Evolutionary conservation across 2,888 invertebrate genomes (phyloP), one percentile per base, ranked within the genome.

Genomic region (Thalpophila matura): DNA sequence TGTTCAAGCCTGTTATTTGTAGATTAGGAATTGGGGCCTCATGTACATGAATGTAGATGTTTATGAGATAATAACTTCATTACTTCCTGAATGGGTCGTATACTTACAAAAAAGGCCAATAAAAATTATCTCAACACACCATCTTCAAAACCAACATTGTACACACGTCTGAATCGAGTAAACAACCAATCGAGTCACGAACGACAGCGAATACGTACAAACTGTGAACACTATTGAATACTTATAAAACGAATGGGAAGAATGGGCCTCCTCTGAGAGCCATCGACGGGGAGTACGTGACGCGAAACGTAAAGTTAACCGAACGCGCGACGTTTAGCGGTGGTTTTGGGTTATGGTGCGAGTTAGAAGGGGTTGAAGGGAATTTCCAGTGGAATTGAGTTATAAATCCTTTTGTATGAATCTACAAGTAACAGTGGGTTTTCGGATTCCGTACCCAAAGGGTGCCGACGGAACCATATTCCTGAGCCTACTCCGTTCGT

Each of bases 211-310:
- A 78, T 79, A 76, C 73, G 81, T 80, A 87, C 86, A 85, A 86
- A 85, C 83, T 82, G 84, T 83, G 86, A 84, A 85, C 85, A 88
- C 86, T 87, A 87, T 87, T 88, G 86, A 87, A 90, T 88, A 87
- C 86, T 89, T 88, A 88, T 82, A 85, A 86, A 87, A 81, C 83
- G 86, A 83, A 86, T 80, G 82, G 85, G 84, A 85, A 84, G 86
- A 86, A 86, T 81, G 84, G 85, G 79, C 76, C 76, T 82, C 86
- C 87, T 79, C 71, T 49, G 87, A 89, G 89, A 83, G 84, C 89
- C 87, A 88, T 90, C 84, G 86, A 83, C 79, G 80, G 79, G 51
- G 43, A 59, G 75, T 70, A 90, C 90, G 91, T 91, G 90, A 89
- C 76, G 79, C 83, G 89, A 88, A 89, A 88, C 84, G 84, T 74